phyloP scores from a whole-genome alignment of 1,140 invertebrate species.

The Trichomalopsis sarcophagae region DNA sequence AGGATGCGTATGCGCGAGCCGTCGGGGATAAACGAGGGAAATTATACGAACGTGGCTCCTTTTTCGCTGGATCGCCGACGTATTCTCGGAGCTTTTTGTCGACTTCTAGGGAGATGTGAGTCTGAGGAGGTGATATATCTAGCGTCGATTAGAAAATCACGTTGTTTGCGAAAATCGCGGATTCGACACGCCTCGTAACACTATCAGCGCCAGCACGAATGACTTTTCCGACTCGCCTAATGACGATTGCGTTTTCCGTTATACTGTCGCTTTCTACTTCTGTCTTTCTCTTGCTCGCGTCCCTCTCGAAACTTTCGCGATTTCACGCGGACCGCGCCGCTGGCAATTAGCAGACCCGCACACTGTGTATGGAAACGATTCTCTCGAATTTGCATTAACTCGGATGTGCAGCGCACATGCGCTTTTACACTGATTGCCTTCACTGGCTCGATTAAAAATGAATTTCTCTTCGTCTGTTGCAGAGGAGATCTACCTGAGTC shows the following conservation, averaged over 20 bases:
- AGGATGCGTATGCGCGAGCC: too few relatives aligned
- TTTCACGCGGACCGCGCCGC: background rate
- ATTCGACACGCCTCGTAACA: background rate
- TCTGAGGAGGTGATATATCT: background rate
- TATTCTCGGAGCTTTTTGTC: background rate
- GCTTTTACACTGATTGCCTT: background rate
- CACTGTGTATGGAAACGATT: background rate
- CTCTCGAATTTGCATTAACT: background rate
- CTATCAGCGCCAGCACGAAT: background rate
- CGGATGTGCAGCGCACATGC: background rate
- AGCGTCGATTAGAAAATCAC: background rate
- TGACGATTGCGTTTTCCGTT: constrained; percentile 5
- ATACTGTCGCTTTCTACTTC: constrained; percentile 32
- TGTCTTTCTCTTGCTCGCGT: background rate
- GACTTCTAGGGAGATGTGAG: background rate
- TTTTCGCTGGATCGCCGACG: background rate
- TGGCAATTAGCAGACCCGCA: background rate
- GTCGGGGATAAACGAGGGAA: constrained; percentile 11
- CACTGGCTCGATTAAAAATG: background rate
- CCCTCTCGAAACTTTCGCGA: constrained; percentile 32
- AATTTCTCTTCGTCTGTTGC: constrained; percentile 48
- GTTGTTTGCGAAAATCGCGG: background rate
- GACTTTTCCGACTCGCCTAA: constrained; percentile 10
- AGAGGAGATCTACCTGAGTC: constrained; percentile 93
- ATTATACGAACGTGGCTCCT: constrained; percentile 7